Percentiles rank a stretch among this genome's conserved stretches.
Evolutionary conservation across 2,113 vertebrate genomes (phyloP).

Genomic region (Chinchilla lanigera): DNA sequence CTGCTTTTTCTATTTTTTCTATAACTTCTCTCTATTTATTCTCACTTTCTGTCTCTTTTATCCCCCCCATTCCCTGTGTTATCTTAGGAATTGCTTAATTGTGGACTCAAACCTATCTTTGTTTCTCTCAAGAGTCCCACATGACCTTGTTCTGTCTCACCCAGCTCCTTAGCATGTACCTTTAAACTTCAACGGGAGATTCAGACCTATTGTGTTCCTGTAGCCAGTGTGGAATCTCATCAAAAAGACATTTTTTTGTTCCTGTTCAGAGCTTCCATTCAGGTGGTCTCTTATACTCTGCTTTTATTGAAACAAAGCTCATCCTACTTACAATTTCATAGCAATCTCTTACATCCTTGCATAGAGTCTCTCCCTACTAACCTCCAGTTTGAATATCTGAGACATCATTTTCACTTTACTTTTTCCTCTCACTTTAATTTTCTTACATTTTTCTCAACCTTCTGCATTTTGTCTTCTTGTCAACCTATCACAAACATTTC

Average conservation of each 20-base stretch:
- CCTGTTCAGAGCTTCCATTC: not conserved
- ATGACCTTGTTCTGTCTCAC: not conserved
- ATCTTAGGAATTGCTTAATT: not conserved
- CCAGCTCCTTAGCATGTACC: not conserved
- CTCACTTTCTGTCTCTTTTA: not conserved
- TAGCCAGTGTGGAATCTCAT: not conserved
- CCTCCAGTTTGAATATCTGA: not conserved
- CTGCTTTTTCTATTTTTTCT: not conserved
- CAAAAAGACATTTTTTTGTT: not conserved
- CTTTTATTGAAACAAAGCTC: not conserved
- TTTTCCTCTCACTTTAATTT: not conserved
- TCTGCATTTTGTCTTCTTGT: not conserved
- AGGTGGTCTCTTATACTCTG: not conserved
- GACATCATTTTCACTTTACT: not conserved
- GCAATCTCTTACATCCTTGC: not conserved
- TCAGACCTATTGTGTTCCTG: not conserved
- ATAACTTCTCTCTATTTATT: not conserved
- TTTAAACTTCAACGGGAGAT: not conserved
- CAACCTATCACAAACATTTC: not conserved
- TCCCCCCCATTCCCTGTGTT: not conserved
- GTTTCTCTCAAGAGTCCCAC: not conserved
- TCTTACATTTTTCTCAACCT: not conserved
- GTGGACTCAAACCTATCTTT: not conserved
- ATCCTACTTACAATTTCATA: not conserved
- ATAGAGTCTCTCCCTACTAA: not conserved